Conservation (phyloP, 2,113 vertebrate species). For the Haplochromis vanheusdeni region DNA sequence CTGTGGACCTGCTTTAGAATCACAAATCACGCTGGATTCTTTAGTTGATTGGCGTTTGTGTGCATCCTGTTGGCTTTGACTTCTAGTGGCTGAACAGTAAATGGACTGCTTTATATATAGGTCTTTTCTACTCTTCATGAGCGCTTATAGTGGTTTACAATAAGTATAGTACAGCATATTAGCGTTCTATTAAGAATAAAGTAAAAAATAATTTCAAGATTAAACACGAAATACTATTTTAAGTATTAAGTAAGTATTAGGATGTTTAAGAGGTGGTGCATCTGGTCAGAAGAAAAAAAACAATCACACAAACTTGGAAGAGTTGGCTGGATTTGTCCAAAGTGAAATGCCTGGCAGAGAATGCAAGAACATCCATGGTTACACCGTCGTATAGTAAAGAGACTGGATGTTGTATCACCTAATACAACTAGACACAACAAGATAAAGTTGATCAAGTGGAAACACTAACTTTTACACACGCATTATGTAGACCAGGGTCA, state of each 20-base stretch:
- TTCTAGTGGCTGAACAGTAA: not conserved
- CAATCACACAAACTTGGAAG: not conserved
- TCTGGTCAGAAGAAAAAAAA: not conserved
- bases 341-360: not conserved
- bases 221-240: not conserved
- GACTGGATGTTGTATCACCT: not conserved
- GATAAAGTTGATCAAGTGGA: not conserved
- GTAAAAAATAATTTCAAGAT: not conserved
- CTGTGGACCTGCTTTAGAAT: not conserved
- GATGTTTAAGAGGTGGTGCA: not conserved
- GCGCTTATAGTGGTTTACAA: not conserved
- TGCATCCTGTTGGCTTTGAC: not conserved
- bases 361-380: not conserved
- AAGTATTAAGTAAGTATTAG: not conserved
- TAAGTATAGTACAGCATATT: not conserved
- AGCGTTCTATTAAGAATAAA: not conserved
- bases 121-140: not conserved
- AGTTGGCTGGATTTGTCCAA: not conserved
- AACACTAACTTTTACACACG: rapidly evolving
- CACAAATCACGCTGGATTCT: not conserved
- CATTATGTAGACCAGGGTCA: not conserved
- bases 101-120: not conserved
- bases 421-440: not conserved
- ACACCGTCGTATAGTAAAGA: not conserved
- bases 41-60: not conserved